Evolutionary conservation across 2,888 invertebrate genomes (phyloP).

Genomic region (Aelia acuminata): DNA sequence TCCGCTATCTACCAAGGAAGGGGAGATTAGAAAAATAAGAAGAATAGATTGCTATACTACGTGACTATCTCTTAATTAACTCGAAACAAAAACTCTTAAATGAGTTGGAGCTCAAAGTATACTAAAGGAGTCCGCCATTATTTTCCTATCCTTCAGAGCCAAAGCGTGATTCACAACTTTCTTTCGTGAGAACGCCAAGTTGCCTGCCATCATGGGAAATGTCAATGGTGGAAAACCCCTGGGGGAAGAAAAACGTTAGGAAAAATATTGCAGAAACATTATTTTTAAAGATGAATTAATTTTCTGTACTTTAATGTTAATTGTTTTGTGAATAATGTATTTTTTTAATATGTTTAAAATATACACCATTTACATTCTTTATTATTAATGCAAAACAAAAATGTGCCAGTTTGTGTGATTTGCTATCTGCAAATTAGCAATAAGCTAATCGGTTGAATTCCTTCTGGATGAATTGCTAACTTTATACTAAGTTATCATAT

Average conservation of each 20-base stretch:
- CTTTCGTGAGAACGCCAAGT: background rate
- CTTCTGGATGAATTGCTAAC: too few relatives aligned
- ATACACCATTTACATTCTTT: too few relatives aligned
- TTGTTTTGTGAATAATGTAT: too few relatives aligned
- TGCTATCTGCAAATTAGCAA: too few relatives aligned
- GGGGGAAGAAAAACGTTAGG: background rate
- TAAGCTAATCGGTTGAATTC: too few relatives aligned
- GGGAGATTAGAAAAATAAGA: background rate
- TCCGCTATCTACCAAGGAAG: background rate
- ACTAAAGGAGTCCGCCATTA: background rate
- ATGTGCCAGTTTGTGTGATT: too few relatives aligned
- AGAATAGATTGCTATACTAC: background rate
- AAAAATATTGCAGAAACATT: background rate
- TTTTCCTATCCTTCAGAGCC: background rate
- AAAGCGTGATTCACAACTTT: background rate
- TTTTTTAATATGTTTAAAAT: too few relatives aligned
- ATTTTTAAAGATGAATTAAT: background rate
- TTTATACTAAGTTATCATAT: too few relatives aligned
- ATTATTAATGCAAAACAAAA: too few relatives aligned
- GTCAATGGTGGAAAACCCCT: background rate
- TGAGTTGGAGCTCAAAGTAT: background rate
- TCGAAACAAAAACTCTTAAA: background rate
- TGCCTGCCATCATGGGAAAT: conserved; percentile 5
- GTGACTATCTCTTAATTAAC: background rate
- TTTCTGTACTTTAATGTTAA: too few relatives aligned